These are phyloP conservation scores for Solea senegalensis DNA, from an alignment of 2,113 vertebrate genomes.

Conservation along the genomic window DNA sequence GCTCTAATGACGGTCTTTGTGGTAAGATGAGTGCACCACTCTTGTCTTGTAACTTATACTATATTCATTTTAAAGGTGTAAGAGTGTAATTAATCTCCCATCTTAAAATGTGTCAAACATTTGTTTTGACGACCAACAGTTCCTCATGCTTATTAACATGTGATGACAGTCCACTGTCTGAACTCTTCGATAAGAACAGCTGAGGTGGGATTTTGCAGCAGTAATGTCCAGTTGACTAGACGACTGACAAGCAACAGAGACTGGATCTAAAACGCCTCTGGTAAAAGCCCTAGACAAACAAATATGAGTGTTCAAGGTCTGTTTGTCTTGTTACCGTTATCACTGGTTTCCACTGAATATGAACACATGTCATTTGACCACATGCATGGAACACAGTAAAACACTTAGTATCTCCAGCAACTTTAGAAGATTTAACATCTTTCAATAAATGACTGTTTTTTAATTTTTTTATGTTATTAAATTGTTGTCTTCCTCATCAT, in stretches of 20 bases:
- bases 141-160: neutral
- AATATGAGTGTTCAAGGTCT: no score
- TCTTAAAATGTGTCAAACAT: neutral
- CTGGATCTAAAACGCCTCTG: neutral
- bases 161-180: neutral
- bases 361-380: constrained; percentile 11
- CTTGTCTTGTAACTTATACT: neutral
- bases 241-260: neutral
- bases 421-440: no score
- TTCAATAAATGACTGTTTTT: no score
- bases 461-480: neutral
- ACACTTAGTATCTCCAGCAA: neutral
- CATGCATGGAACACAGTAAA: neutral
- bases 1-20: neutral
- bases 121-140: neutral
- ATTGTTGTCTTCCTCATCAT: neutral
- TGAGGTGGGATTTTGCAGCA: neutral
- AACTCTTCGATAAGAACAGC: neutral
- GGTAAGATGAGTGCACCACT: neutral
- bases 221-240: constrained; percentile 1
- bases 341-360: neutral
- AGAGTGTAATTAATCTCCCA: neutral
- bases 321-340: neutral
- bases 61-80: neutral
- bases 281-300: neutral